Evolutionary conservation across 2,888 invertebrate genomes (phyloP).

Genomic region (Gari tellinella): DNA sequence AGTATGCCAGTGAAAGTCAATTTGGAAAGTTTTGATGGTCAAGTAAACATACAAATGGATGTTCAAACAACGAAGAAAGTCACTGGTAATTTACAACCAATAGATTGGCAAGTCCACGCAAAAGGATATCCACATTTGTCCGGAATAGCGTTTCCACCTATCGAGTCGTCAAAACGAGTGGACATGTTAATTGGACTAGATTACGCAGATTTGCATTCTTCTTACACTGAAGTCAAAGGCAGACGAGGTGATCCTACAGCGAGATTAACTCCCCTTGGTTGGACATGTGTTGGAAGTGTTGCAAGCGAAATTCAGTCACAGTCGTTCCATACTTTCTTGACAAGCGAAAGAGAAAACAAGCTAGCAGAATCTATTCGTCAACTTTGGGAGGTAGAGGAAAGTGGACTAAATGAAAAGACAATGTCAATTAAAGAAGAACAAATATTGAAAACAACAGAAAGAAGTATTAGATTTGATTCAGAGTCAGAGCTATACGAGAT

Average conservation of each 20-base stretch:
- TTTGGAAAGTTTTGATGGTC: slow-evolving; percentile 20
- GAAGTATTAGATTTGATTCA: not conserved
- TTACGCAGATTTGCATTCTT: slow-evolving; percentile 37
- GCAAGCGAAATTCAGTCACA: not conserved
- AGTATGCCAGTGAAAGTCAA: slow-evolving; percentile 25
- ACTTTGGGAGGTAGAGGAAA: slow-evolving; percentile 45
- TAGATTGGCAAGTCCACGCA: slow-evolving; percentile 17
- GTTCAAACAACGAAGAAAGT: slow-evolving; percentile 12
- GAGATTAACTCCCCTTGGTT: slow-evolving; percentile 45
- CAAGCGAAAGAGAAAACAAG: not conserved
- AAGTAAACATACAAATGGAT: slow-evolving; percentile 1
- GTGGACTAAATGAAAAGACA: not conserved
- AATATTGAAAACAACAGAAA: not conserved
- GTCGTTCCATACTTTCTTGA: not conserved
- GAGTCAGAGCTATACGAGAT: slow-evolving; percentile 15
- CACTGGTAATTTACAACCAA: slow-evolving; percentile 16
- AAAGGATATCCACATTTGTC: slow-evolving; percentile 9
- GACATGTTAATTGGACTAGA: slow-evolving; percentile 52
- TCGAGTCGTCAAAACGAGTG: slow-evolving; percentile 1
- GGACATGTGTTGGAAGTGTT: slow-evolving; percentile 44
- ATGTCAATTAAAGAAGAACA: not conserved
- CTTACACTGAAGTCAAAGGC: slow-evolving; percentile 38
- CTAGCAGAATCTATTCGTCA: slow-evolving; percentile 5
- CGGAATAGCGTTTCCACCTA: slow-evolving; percentile 10
- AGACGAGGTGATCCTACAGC: slow-evolving; percentile 37